Evolutionary conservation across 2,797 vertebrate species (phyloP).

Genomic region (Macroramphosus scolopax): DNA sequence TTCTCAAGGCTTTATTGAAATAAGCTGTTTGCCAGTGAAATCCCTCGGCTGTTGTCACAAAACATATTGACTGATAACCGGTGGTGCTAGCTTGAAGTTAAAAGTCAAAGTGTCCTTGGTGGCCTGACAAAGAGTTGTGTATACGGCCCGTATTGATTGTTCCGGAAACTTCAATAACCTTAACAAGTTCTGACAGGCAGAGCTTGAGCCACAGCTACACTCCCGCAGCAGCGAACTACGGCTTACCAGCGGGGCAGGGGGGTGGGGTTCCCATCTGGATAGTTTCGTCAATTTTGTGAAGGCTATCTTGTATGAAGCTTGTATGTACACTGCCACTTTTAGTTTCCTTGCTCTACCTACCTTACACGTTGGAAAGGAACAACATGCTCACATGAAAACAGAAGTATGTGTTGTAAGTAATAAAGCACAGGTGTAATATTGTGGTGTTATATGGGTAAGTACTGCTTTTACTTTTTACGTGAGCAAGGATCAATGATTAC

Average conservation of each 20-base stretch:
- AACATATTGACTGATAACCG: constrained; percentile 64
- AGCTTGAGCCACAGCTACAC: constrained; percentile 46
- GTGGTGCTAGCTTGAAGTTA: constrained; percentile 49
- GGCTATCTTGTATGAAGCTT: constrained; percentile 50
- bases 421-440: too few species aligned
- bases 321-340: constrained; percentile 24
- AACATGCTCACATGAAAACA: too few species aligned
- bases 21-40: constrained; percentile 45
- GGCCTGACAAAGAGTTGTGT: constrained; percentile 47
- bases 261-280: constrained; percentile 58
- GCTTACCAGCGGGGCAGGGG: constrained; percentile 49
- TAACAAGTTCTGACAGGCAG: constrained; percentile 57
- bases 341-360: constrained; percentile 36
- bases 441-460: too few species aligned
- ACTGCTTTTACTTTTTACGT: too few species aligned
- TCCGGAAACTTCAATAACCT: constrained; percentile 72
- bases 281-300: constrained; percentile 56
- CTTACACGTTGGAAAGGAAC: too few species aligned
- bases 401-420: too few species aligned
- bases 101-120: constrained; percentile 64
- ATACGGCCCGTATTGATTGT: constrained; percentile 62
- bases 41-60: constrained; percentile 63
- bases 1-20: constrained; percentile 55
- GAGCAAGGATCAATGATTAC: too few species aligned
- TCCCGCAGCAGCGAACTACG: constrained; percentile 39